Conservation (phyloP, 2,113 vertebrate species). For the Megaceryle maxima region DNA sequence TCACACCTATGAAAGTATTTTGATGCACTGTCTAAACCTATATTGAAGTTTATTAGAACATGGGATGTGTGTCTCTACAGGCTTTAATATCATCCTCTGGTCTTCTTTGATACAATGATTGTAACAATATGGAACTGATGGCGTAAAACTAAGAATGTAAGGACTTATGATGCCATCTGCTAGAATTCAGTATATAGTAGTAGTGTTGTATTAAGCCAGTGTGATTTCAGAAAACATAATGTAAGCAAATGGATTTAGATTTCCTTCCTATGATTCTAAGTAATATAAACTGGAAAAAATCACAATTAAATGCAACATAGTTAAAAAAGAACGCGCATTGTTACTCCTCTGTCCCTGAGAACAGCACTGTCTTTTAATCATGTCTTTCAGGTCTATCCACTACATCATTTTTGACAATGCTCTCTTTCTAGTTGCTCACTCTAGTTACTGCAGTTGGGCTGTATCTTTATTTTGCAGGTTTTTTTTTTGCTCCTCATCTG, state of each 20-base stretch:
- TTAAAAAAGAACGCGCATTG: not conserved
- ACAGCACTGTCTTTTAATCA: not conserved
- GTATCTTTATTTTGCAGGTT: not conserved
- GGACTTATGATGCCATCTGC: not conserved
- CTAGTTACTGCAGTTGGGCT: not conserved
- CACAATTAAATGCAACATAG: not conserved
- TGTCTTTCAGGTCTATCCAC: not conserved
- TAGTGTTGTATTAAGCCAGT: not conserved
- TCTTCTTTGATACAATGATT: not conserved
- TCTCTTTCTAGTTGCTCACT: not conserved
- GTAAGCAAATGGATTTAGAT: not conserved
- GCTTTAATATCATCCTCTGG: not conserved
- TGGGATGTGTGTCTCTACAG: not conserved
- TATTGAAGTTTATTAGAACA: not conserved
- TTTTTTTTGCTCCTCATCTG: not conserved
- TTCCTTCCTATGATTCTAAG: not conserved
- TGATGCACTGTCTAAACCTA: not conserved
- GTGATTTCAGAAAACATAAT: not conserved
- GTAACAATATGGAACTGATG: not conserved
- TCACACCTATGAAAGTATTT: not conserved
- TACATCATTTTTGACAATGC: not conserved
- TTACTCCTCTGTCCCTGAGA: not conserved
- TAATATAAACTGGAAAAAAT: not conserved
- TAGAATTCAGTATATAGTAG: not conserved
- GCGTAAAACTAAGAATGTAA: not conserved